Evolutionary conservation across 2,888 invertebrate genomes (phyloP).

Genomic region (Lacanobia wlatinum): DNA sequence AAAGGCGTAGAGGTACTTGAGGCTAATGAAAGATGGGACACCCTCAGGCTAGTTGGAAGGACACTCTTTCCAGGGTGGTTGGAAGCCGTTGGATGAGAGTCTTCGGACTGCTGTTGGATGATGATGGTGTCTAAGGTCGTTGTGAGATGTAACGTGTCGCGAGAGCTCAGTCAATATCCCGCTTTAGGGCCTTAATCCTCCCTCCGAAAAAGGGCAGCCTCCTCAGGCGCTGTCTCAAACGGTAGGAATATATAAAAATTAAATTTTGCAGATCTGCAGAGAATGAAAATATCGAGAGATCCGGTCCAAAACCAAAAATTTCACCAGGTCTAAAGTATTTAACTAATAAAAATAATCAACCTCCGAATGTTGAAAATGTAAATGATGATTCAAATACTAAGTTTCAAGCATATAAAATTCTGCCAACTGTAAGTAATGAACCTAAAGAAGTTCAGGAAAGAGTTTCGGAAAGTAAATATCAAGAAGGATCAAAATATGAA

Average conservation of each 20-base stretch:
- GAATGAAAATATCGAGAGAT: conserved; percentile 2
- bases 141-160: too few relatives aligned
- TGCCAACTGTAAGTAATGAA: not conserved
- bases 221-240: not conserved
- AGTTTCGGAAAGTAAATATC: not conserved
- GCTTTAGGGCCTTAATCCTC: not conserved
- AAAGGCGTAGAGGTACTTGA: not conserved
- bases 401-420: not conserved
- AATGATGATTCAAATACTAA: not conserved
- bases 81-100: not conserved
- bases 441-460: not conserved
- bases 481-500: not conserved
- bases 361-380: not conserved
- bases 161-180: not conserved
- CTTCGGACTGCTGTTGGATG: not conserved
- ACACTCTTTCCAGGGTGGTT: not conserved
- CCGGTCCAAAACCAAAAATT: not conserved
- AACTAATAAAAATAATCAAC: conserved; percentile 7
- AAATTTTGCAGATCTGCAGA: not conserved
- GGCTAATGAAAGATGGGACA: not conserved
- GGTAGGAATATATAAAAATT: not conserved
- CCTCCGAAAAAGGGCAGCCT: not conserved
- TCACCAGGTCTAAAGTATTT: conserved; percentile 27
- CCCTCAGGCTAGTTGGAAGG: not conserved
- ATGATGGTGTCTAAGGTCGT: not conserved